Evolutionary conservation across 2,797 vertebrate genomes (phyloP), one percentile per base, ranked within the genome.

Genomic region (Orientallactaga sibirica): DNA sequence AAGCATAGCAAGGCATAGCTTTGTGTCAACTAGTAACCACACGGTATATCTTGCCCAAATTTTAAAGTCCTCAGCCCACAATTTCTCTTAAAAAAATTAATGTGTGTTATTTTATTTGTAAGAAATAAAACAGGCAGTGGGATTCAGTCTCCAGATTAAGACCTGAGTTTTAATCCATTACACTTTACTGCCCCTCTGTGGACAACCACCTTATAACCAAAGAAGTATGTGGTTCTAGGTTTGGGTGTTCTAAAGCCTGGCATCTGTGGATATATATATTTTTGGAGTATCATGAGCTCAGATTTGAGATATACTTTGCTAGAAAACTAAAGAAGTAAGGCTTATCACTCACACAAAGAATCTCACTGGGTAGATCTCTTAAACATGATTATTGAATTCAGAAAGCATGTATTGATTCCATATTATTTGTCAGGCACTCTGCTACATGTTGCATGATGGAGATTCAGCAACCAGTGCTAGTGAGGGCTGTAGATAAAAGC

Each of bases 181-280:
- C 78, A 62, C 94, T 94, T 81, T 93, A 92, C 94, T 97, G 96
- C 94, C 97, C 91, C 97, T 96, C 88, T 92, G 96, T 95, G 95
- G 97, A 93, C 93, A 92, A 64, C 18, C 22, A 79, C 86, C 78
- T 95, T 70, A 94, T n/a, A 96, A 48, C 77, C 90, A 94, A 82
- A 55, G 12, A 89, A 15, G 24, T 24, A 14, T 7, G 22, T 8
- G 1, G 14, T 7, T 71, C 18, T 1, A 10, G 16, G 25, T 70
- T 80, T 19, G 27, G 20, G 24, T 43, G 88, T 77, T 29, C n/a
- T 75, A 80, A 77, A 41, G 93, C 18, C 48, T 61, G 37, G 5
- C 66, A 58, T 24, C 58, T 74, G 20, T 55, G 19, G 48, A 66
- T 86, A 7, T 27, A 7, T 27, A 29, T 70, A 64, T 76, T 88